A percentile compares a stretch with the other conserved stretches of the same genome.
These are phyloP conservation scores for Mechanitis messenoides DNA, from an alignment of 2,888 invertebrate species.

Conservation along the genomic window DNA sequence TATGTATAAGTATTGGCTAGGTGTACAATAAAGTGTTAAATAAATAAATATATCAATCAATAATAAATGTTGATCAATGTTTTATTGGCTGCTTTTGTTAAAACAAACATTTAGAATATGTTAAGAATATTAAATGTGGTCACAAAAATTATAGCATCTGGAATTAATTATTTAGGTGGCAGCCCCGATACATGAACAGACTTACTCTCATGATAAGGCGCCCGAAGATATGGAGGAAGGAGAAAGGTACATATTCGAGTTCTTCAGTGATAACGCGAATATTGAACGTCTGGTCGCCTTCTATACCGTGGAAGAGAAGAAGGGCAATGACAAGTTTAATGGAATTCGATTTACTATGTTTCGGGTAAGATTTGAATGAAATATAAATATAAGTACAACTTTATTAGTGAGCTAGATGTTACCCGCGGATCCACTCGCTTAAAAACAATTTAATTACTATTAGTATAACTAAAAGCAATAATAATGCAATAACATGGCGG, in stretches of 20 bases:
- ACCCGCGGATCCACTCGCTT: too few species aligned
- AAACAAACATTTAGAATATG: too few species aligned
- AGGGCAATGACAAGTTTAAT: constrained; percentile 88
- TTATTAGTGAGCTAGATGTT: too few species aligned
- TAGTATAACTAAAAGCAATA: too few species aligned
- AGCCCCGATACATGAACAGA: constrained; percentile 81
- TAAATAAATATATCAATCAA: not conserved
- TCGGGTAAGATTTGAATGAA: constrained; percentile 73
- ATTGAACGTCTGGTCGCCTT: constrained; percentile 83
- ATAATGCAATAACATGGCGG: too few species aligned
- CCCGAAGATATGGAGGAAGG: constrained; percentile 76
- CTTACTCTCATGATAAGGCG: constrained; percentile 67
- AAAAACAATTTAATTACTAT: too few species aligned
- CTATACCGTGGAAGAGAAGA: constrained; percentile 89
- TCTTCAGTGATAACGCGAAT: constrained; percentile 81
- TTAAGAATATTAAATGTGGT: too few species aligned
- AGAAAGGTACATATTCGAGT: constrained; percentile 80
- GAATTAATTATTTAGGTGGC: constrained; percentile 68
- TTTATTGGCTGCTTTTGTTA: too few species aligned
- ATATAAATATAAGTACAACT: not conserved
- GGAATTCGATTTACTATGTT: constrained; percentile 81
- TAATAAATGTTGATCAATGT: too few species aligned
- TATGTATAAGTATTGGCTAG: too few species aligned
- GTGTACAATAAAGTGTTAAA: constrained; percentile 9
- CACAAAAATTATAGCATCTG: too few species aligned